Conservation (phyloP, 2,113 vertebrate species). For the Crotalus horridus region DNA sequence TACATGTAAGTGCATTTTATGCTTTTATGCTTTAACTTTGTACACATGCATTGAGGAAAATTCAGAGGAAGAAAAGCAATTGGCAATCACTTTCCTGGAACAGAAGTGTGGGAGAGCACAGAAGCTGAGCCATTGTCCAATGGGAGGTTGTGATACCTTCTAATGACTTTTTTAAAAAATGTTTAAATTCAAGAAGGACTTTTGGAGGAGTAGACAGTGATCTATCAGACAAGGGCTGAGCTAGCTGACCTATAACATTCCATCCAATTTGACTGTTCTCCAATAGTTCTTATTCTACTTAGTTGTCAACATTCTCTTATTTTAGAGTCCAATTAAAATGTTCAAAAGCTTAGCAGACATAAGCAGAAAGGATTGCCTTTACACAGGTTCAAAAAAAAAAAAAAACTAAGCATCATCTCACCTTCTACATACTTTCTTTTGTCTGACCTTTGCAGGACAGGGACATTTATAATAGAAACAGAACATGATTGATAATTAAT, state of each 20-base stretch:
- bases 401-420: constrained; percentile 3
- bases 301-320: constrained; percentile 25
- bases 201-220: background rate
- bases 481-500: constrained; percentile 58
- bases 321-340: constrained; percentile 31
- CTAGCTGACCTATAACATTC: background rate
- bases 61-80: background rate
- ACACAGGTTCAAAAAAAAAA: background rate
- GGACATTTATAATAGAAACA: constrained; percentile 48
- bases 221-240: background rate
- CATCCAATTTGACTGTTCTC: background rate
- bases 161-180: background rate
- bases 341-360: constrained; percentile 18
- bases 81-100: background rate
- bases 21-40: background rate
- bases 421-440: constrained; percentile 50
- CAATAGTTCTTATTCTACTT: background rate
- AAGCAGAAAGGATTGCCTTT: constrained; percentile 30
- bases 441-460: constrained; percentile 37
- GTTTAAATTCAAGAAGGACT: background rate
- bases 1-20: background rate
- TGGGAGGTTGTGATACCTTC: background rate
- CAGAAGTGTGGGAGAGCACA: background rate
- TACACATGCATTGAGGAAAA: background rate
- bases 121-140: background rate